These are phyloP conservation scores for Microctonus hyperodae DNA, from an alignment of 2,888 invertebrate species.

Conservation along the genomic window DNA sequence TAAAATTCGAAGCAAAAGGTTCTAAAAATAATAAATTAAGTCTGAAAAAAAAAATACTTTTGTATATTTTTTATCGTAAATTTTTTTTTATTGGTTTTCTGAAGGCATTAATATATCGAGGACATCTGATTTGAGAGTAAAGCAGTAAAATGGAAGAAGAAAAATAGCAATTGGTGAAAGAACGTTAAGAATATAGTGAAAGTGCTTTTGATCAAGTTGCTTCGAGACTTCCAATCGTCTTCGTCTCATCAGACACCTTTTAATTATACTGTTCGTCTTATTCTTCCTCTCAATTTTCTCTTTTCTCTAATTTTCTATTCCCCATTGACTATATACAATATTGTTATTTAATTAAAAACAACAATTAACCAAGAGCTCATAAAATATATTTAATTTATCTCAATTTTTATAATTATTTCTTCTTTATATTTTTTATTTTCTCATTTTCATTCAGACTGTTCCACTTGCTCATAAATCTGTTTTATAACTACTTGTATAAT, in stretches of 20 bases:
- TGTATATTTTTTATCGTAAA: too few species aligned
- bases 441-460: not conserved
- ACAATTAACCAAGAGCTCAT: not conserved
- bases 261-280: not conserved
- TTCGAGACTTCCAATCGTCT: conserved; percentile 5
- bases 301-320: not conserved
- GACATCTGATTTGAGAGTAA: not conserved
- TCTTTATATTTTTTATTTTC: not conserved
- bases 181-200: not conserved
- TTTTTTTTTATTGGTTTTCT: not conserved
- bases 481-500: not conserved
- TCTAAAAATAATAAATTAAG: not conserved
- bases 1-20: not conserved
- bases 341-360: not conserved
- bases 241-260: not conserved
- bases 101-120: not conserved
- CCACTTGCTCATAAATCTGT: not conserved
- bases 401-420: not conserved
- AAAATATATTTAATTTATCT: not conserved
- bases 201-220: not conserved
- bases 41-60: not conserved
- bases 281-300: not conserved
- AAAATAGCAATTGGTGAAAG: not conserved
- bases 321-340: not conserved
- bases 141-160: not conserved